Base-by-base conservation (phyloP, 1,140 invertebrate genomes). In the Philopotamus ludificatus region DNA sequence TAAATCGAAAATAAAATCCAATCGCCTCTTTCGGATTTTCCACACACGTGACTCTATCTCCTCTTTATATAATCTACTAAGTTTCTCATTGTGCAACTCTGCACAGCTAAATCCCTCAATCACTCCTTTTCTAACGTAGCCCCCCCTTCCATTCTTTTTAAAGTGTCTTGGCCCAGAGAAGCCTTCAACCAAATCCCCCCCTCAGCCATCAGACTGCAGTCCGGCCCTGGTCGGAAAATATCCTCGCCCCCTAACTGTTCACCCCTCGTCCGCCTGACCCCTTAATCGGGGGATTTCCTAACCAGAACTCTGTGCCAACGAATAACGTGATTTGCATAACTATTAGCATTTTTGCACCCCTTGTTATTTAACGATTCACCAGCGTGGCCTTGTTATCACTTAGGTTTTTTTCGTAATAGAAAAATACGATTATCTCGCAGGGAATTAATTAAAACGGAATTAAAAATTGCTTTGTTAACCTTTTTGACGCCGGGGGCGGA, bases 271-370 rank as follows among this genome's bases (percentile, higher is more conserved):
- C 50, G 15, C 53, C 26, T 18, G 26, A 57, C 28, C 25, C 53
- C 26, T 57, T 41, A 41, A 57, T 57, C 25, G 53, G 15, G 20
- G 28, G 12, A 25, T 16, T 41, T 34, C 53, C 28, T 39, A 57
- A 57, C 53, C 28, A 41, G 26, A 41, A 39, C 53, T 57, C 53
- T 1, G 53, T 57, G 53, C 53, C 57, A 60, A 60, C 20, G 28
- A 44, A 44, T 60, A 60, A 45, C 18, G 22, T 25, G 57, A 60
- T 60, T 60, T 60, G 57, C 57, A 60, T 60, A 60, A 60, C 42
- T 47, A 44, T 60, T 60, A 60, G 23, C 20, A 47, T 47, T 4
- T 60, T 47, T 60, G 44, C 15, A 42, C 20, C 28, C 4, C 28
- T 47, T 16, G 15, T 60, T 34, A 34, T 34, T 34, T 34, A 7